A percentile compares a stretch with the other conserved stretches of the same genome.
Evolutionary conservation across 2,113 vertebrate genomes (phyloP).

Genomic region (Erpornis zantholeuca): DNA sequence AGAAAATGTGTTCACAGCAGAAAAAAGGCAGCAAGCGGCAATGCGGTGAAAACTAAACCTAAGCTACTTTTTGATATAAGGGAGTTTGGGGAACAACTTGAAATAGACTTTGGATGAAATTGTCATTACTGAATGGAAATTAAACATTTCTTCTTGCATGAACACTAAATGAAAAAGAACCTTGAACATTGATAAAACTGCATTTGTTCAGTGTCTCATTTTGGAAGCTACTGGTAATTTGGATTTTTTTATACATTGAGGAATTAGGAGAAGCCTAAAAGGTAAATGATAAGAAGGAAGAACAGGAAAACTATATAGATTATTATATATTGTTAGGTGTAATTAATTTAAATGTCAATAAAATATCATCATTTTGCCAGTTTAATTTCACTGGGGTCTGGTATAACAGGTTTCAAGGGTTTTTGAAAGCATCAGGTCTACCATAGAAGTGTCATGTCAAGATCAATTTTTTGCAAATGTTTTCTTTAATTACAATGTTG

Average conservation of each 20-base stretch:
- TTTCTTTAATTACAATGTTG: neutral
- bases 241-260: neutral
- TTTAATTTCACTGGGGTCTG: neutral
- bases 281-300: neutral
- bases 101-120: neutral
- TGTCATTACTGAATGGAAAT: neutral
- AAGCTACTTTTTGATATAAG: neutral
- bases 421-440: neutral
- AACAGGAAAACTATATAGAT: neutral
- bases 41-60: neutral
- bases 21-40: neutral
- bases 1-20: neutral
- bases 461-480: neutral
- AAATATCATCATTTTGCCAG: neutral
- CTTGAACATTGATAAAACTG: neutral
- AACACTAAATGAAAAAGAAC: neutral
- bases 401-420: neutral
- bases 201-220: neutral
- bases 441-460: neutral
- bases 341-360: neutral
- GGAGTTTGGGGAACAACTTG: neutral
- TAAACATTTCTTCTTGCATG: neutral
- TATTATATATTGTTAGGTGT: neutral
- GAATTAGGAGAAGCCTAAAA: neutral
- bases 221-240: neutral